Conservation (phyloP, 2,797 vertebrate species). For the Parotocinclus haroldoi region DNA sequence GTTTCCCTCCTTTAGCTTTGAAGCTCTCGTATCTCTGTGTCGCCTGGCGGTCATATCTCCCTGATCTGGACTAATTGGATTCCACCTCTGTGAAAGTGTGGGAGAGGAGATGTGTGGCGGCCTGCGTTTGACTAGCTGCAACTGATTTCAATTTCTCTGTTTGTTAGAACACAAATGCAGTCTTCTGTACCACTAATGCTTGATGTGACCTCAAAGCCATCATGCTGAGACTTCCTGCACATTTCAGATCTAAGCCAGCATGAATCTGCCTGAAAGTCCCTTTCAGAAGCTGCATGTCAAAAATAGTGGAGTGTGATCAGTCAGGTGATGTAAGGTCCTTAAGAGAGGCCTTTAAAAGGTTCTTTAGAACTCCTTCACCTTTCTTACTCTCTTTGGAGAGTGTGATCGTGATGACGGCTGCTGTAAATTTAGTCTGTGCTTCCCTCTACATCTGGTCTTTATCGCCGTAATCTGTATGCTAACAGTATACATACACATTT, state of each 20-base stretch:
- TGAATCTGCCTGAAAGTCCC: slow-evolving; percentile 1
- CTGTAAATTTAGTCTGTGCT: slow-evolving; percentile 39
- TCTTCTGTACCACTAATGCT: slow-evolving; percentile 5
- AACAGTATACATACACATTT: slow-evolving; percentile 49
- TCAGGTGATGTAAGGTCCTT: slow-evolving; percentile 3
- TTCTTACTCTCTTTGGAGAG: background rate
- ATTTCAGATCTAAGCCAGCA: slow-evolving; percentile 14
- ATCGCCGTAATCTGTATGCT: slow-evolving; percentile 50
- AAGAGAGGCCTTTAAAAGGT: slow-evolving; percentile 14
- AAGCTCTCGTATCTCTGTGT: slow-evolving; percentile 25
- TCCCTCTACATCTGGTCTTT: slow-evolving; percentile 48
- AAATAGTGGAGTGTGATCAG: background rate
- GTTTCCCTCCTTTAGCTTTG: slow-evolving; percentile 33
- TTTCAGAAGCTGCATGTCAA: slow-evolving; percentile 24
- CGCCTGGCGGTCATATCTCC: slow-evolving; percentile 29
- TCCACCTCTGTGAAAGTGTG: slow-evolving; percentile 28
- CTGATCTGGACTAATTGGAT: slow-evolving; percentile 48
- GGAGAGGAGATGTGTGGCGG: slow-evolving; percentile 16
- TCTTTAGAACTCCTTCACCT: slow-evolving; percentile 14
- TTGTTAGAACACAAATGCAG: slow-evolving; percentile 7
- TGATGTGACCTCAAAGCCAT: slow-evolving; percentile 1
- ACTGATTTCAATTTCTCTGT: slow-evolving; percentile 5
- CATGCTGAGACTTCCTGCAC: background rate
- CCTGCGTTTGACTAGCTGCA: slow-evolving; percentile 5
- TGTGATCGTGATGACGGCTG: slow-evolving; percentile 21